Evolutionary conservation across 64 coral and sea anemone genomes (phyloP), one percentile per base, ranked within the genome.

Genomic region (Pachyseris speciosa): DNA sequence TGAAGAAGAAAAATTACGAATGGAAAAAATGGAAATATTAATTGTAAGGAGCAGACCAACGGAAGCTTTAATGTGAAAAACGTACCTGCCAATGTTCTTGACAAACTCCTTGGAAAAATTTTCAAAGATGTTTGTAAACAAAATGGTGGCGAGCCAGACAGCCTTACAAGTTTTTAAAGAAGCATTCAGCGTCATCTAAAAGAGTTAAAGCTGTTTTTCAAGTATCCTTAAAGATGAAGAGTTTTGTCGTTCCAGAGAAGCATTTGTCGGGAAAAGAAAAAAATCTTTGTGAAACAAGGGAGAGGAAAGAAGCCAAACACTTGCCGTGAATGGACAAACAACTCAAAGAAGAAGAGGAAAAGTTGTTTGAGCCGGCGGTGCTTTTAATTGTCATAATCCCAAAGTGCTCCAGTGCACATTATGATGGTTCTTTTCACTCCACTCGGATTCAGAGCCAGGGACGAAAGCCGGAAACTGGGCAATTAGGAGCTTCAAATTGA

Each of bases 381-480:
- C 69, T 88, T 40, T 25, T 27, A 69, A 43, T 25, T 49, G 73
- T 50, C 67, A 17, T 88, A 8, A 37, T 72, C 85, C 68, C 25
- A 31, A 75, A 36, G 30, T 27, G 2, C 83, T 93, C 12, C 91
- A 93, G 65, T 10, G 83, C 33, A 79, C 71, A 24, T 50, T 93
- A 16, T 88, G 92, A 63, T 94, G 75, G 83, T 49, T 71, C 3
- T 33, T 93, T 33, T 67, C 72, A 25, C 91, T 86, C 11, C 83
- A 93, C 38, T 93, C 22, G 91, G 91, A 25, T 86, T 93, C 45
- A 17, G 83, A 47, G 91, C 53, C 4, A 27, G 91, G 60, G 83
- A 70, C 27, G 91, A 86, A 45, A 78, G 71, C 42, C 42, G 71
- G 37, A 88, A 94, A 29, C 19, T 94, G 10, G 29, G 76, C 24